These are phyloP conservation scores for Lagenorhynchus albirostris DNA, from an alignment of 2,113 vertebrate genomes.

Conservation along the genomic window DNA sequence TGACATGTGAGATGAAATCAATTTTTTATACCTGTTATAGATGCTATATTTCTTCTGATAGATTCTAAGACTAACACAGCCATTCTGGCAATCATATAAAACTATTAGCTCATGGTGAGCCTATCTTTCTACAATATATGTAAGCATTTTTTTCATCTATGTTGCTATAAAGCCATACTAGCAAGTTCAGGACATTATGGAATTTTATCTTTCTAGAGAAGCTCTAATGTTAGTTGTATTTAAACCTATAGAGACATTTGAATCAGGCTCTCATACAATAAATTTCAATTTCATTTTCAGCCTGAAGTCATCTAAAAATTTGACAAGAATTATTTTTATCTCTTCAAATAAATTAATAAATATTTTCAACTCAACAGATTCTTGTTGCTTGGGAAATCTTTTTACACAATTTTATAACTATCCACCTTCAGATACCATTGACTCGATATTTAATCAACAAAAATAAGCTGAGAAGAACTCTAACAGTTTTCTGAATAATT, in stretches of 20 bases:
- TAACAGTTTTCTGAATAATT: not conserved
- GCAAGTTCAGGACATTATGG: not conserved
- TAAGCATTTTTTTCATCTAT: not conserved
- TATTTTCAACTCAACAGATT: not conserved
- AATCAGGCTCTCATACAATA: not conserved
- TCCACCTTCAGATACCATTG: not conserved
- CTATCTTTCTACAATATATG: not conserved
- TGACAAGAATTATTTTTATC: not conserved
- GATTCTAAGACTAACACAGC: not conserved
- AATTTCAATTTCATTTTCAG: not conserved
- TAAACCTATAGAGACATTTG: not conserved
- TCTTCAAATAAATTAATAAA: not conserved
- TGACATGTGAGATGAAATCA: slow-evolving; percentile 36
- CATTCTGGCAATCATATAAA: slow-evolving; percentile 25
- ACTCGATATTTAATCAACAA: not conserved
- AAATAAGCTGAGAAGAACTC: not conserved
- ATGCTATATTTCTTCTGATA: not conserved
- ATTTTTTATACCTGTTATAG: slow-evolving; percentile 37
- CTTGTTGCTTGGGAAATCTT: not conserved
- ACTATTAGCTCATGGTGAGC: not conserved
- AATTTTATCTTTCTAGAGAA: not conserved
- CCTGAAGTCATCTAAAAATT: not conserved
- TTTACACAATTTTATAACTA: not conserved
- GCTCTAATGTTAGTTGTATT: not conserved
- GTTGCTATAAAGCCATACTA: not conserved